These are phyloP conservation scores for Embidobia sp. DNA, from an alignment of 2,888 invertebrate species.

Conservation along the genomic window DNA sequence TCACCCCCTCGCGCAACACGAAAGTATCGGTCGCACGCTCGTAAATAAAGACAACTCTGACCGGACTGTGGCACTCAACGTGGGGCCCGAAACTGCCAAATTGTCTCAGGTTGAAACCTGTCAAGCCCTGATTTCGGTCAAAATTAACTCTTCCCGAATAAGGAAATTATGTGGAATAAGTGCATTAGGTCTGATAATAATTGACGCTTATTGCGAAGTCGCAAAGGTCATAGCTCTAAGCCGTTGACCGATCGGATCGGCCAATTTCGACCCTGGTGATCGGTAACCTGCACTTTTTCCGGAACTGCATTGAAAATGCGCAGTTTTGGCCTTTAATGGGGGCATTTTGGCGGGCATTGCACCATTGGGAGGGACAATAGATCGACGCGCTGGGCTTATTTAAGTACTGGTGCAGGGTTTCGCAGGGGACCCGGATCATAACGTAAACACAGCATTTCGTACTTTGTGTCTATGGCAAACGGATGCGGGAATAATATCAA, in stretches of 20 bases:
- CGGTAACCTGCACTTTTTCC: too few relatives aligned
- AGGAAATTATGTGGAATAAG: slow-evolving; percentile 63
- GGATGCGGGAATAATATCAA: slow-evolving; percentile 77
- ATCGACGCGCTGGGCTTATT: slow-evolving; percentile 68
- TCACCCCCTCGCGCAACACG: slow-evolving; percentile 62
- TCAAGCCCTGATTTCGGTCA: too few relatives aligned
- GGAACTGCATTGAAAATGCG: too few relatives aligned
- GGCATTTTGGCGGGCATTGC: slow-evolving; percentile 29
- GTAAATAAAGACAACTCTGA: slow-evolving; percentile 42
- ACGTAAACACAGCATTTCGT: slow-evolving; percentile 66
- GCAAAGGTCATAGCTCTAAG: too few relatives aligned
- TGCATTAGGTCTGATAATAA: slow-evolving; percentile 70
- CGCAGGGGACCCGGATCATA: slow-evolving; percentile 71
- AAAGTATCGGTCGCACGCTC: slow-evolving; percentile 71
- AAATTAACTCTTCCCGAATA: slow-evolving; percentile 50
- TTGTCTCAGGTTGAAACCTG: too few relatives aligned
- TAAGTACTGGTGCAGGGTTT: slow-evolving; percentile 71
- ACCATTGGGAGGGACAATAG: slow-evolving; percentile 66
- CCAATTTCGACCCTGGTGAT: too few relatives aligned
- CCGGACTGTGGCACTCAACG: too few relatives aligned
- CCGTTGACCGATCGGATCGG: too few relatives aligned
- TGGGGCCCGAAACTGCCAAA: too few relatives aligned
- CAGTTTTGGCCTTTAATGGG: slow-evolving; percentile 50
- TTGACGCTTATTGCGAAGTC: slow-evolving; percentile 70
- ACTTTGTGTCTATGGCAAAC: slow-evolving; percentile 68